Conservation (phyloP, 2,888 invertebrate genomes). For the Physocephala rufipes region DNA sequence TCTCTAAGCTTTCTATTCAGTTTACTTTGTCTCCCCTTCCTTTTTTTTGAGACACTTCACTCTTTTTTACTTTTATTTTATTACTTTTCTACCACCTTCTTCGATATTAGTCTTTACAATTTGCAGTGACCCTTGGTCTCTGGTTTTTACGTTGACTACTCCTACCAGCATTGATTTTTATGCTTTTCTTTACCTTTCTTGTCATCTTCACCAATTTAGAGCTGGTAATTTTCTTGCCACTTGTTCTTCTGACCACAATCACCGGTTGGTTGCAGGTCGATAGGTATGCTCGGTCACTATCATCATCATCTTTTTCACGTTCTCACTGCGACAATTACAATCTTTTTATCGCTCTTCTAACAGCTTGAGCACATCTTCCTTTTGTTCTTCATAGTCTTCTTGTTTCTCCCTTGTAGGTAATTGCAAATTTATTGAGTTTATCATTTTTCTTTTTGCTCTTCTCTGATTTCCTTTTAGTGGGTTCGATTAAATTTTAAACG, state of each 20-base stretch:
- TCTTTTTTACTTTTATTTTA: neutral
- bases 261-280: no score
- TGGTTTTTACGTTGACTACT: neutral
- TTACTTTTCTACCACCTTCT: neutral
- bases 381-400: neutral
- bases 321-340: neutral
- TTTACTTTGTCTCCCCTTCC: no score
- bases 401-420: neutral
- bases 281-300: no score
- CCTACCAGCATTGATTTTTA: neutral
- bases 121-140: neutral
- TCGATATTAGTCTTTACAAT: neutral
- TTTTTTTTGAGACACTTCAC: neutral
- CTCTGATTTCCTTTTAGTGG: neutral
- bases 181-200: neutral
- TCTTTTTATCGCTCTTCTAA: neutral
- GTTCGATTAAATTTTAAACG: neutral
- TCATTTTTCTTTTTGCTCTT: neutral
- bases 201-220: neutral
- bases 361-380: neutral
- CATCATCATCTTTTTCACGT: no score
- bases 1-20: no score
- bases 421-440: conserved; percentile 7
- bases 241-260: neutral
- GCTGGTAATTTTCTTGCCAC: conserved; percentile 1